Evolutionary conservation across 1,140 invertebrate species (phyloP).

Genomic region (Drosophila ananassae): DNA sequence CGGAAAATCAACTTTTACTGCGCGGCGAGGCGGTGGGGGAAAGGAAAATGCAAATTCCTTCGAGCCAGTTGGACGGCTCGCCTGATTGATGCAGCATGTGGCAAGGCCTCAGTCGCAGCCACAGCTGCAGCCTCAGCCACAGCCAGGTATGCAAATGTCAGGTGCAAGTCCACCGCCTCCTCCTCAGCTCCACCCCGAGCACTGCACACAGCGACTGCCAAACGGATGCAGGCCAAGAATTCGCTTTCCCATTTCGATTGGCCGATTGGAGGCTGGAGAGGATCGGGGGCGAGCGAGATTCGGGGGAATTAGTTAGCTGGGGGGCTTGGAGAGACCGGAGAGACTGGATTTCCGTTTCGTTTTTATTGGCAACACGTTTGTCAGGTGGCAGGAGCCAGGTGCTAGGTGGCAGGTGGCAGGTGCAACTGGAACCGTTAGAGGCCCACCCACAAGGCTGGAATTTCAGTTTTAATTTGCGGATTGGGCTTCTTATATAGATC

Average conservation of each 20-base stretch:
- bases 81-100: conserved; percentile 29
- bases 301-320: background rate
- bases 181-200: conserved; percentile 17
- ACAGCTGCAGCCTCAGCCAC: conserved; percentile 8
- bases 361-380: conserved; percentile 78
- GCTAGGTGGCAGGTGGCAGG: conserved; percentile 1
- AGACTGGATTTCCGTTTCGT: conserved; percentile 65
- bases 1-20: conserved; percentile 45
- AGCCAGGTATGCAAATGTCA: conserved; percentile 50
- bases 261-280: conserved; percentile 13
- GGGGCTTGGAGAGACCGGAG: conserved; percentile 3
- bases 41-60: conserved; percentile 40
- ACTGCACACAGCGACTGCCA: conserved; percentile 24
- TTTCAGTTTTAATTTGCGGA: background rate
- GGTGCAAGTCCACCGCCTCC: conserved; percentile 4
- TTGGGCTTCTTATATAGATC: background rate
- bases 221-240: conserved; percentile 59
- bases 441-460: conserved; percentile 29
- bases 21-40: conserved; percentile 1
- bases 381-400: conserved; percentile 6
- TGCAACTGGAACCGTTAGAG: conserved; percentile 32
- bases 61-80: background rate
- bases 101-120: conserved; percentile 17
- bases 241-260: conserved; percentile 68
- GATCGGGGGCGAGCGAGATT: background rate